Evolutionary conservation across 1,140 invertebrate genomes (phyloP), one percentile per base, ranked within the genome.

Genomic region (Gryllus bimaculatus): DNA sequence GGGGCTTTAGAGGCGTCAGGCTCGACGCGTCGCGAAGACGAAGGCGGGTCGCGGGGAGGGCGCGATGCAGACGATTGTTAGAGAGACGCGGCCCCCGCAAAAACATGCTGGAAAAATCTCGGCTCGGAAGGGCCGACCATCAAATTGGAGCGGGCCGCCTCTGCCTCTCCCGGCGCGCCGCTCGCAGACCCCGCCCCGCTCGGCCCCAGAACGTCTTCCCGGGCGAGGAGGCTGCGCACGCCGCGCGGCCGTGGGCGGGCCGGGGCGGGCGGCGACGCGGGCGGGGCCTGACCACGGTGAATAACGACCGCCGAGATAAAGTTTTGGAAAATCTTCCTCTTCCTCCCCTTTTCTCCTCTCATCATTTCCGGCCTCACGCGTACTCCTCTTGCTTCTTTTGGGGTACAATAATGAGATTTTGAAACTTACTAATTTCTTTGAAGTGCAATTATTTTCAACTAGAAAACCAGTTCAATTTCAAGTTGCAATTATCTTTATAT

Each of bases 361-460:
- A 13, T 18, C 18, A 66, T 66, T 66, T 66, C 54, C 54, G 54
- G 54, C 54, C 18, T 66, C 54, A 18, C 54, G 54, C 54, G 54
- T 66, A 13, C 18, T 66, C 54, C 54, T 66, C 54, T 66, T 18
- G 10, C 54, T 66, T 66, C 54, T 66, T 66, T 66, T 66, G 18
- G 18, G 26, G 54, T 18, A 66, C 54, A 66, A 66, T 66, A 66
- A 66, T 66, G 54, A 66, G 54, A 66, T 66, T 66, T 66, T 66
- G 54, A 66, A 66, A 66, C 10, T 66, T 66, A 66, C 54, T 66
- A 66, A 66, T 66, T 66, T 66, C 54, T 66, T 66, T 66, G 54
- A 66, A 66, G 54, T 13, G 54, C 54, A 66, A 66, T 66, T 66
- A 66, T 66, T 66, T 66, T 66, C 54, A 66, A 66, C 54, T 66